Conservation (phyloP, 2,797 vertebrate genomes). For the Rhinoraja longicauda region DNA sequence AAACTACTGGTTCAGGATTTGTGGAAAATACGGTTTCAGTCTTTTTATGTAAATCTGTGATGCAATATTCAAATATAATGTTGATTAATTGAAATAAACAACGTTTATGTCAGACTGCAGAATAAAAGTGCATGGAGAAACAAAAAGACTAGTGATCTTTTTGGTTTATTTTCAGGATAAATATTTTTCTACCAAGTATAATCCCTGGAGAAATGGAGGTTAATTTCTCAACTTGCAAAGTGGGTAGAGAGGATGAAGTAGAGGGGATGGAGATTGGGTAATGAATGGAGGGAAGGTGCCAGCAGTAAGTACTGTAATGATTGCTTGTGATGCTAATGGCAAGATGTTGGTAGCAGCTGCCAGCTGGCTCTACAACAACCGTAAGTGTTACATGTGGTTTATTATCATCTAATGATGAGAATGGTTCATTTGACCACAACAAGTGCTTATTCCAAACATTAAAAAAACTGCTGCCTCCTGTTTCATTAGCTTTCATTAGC, state of each 20-base stretch:
- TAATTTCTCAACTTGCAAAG: neutral
- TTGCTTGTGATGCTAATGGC: constrained; percentile 64
- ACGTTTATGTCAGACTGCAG: neutral
- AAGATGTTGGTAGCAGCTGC: constrained; percentile 60
- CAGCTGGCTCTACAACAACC: constrained; percentile 61
- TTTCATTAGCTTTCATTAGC: constrained; percentile 18
- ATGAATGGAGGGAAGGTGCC: constrained; percentile 45
- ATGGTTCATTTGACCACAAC: constrained; percentile 60
- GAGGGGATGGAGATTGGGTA: neutral
- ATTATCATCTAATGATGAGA: constrained; percentile 57
- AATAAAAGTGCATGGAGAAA: neutral
- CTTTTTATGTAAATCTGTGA: neutral
- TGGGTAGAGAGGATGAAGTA: neutral
- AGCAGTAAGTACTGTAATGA: constrained; percentile 63
- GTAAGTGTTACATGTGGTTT: constrained; percentile 50
- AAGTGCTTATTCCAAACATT: constrained; percentile 45
- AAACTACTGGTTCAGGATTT: neutral
- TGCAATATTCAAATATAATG: neutral
- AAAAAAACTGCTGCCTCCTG: constrained; percentile 21
- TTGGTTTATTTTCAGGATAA: neutral
- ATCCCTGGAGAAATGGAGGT: neutral
- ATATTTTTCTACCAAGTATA: neutral
- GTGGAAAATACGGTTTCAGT: neutral
- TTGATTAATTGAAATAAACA: neutral
- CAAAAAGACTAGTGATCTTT: neutral